A percentile compares a stretch with the other conserved stretches of the same genome.
These are phyloP conservation scores for Neodiprion lecontei DNA, from an alignment of 1,140 invertebrate genomes.

Conservation along the genomic window DNA sequence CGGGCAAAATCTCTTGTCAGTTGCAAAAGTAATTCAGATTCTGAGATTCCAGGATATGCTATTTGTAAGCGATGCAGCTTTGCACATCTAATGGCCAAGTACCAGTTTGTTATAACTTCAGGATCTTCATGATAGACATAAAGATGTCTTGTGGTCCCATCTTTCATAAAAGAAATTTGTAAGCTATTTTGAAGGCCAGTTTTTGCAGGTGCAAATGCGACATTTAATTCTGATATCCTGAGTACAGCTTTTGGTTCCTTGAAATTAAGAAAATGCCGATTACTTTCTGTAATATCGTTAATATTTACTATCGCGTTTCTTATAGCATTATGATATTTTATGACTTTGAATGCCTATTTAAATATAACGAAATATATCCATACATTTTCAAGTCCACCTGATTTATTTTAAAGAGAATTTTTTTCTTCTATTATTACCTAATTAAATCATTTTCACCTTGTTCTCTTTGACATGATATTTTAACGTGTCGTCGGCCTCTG, in stretches of 20 bases:
- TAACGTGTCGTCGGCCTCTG: constrained; percentile 79
- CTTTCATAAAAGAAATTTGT: constrained; percentile 84
- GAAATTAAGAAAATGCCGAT: constrained; percentile 33
- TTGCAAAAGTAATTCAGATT: constrained; percentile 76
- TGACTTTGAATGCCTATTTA: not conserved
- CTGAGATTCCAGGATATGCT: constrained; percentile 80
- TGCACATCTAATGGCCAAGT: constrained; percentile 84
- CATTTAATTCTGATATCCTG: constrained; percentile 82
- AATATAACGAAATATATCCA: not conserved
- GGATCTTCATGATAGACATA: constrained; percentile 87
- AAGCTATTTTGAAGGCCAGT: constrained; percentile 81
- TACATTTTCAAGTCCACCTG: not conserved
- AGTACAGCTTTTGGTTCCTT: constrained; percentile 85
- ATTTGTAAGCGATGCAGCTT: constrained; percentile 84
- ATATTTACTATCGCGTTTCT: constrained; percentile 1
- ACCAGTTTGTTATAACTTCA: constrained; percentile 88
- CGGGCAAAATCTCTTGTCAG: constrained; percentile 82
- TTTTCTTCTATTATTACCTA: constrained; percentile 3
- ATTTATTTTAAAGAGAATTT: constrained; percentile 8
- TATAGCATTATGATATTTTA: not conserved
- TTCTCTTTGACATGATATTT: constrained; percentile 88
- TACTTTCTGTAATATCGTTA: not conserved
- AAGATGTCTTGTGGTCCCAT: constrained; percentile 83
- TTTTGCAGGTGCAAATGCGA: constrained; percentile 85
- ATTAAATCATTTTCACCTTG: constrained; percentile 55